These are phyloP conservation scores for Glaucidium brasilianum DNA, from an alignment of 2,113 vertebrate species.

Conservation along the genomic window DNA sequence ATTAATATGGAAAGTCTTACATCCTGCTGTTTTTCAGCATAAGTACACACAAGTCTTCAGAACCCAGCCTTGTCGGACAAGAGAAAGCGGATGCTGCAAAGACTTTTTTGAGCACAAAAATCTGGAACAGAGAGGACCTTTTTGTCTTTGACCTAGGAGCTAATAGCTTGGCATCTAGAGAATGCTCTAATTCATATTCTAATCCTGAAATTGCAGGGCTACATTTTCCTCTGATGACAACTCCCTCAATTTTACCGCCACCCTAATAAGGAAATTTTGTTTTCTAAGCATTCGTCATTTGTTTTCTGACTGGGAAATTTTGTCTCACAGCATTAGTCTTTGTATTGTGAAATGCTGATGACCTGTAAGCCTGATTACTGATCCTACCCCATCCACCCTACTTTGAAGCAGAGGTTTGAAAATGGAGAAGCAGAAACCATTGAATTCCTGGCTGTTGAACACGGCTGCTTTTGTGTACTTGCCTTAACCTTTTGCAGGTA, in stretches of 20 bases:
- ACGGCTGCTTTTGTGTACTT: background rate
- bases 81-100: slow-evolving; percentile 18
- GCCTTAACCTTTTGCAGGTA: background rate
- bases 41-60: background rate
- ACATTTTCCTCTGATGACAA: slow-evolving; percentile 55
- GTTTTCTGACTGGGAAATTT: slow-evolving; percentile 24
- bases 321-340: slow-evolving; percentile 7
- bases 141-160: slow-evolving; percentile 50
- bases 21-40: slow-evolving; percentile 26
- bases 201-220: slow-evolving; percentile 67
- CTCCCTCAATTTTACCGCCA: slow-evolving; percentile 49
- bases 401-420: background rate
- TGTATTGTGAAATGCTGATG: slow-evolving; percentile 35
- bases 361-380: background rate
- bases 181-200: slow-evolving; percentile 68
- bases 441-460: background rate
- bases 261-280: slow-evolving; percentile 56
- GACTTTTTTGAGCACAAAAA: slow-evolving; percentile 10
- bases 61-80: background rate
- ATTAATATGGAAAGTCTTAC: background rate
- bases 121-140: slow-evolving; percentile 60
- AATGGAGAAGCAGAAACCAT: background rate
- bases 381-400: background rate
- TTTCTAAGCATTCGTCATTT: slow-evolving; percentile 39
- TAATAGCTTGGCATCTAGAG: slow-evolving; percentile 63